Evolutionary conservation across 2,113 vertebrate genomes (phyloP), one percentile per base, ranked within the genome.

Genomic region (Muntiacus reevesi): DNA sequence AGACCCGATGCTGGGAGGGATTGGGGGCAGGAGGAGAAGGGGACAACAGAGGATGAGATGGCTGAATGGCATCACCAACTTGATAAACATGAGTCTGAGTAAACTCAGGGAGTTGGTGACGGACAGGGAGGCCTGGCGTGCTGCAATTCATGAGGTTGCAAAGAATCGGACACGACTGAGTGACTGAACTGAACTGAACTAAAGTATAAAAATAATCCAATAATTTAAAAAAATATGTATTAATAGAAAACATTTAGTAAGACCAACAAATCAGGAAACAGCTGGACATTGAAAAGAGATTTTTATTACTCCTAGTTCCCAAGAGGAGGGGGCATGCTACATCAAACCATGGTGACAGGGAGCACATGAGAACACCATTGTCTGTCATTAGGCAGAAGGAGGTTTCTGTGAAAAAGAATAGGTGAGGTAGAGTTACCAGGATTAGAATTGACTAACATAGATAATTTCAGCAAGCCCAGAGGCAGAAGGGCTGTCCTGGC

Each of bases 401-500:
- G 17, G 30, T n/a, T 94, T 33, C n/a, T 87, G 1, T 47, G 5
- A 19, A 7, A 71, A 74, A 23, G 15, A 7, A 17, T 33, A 40
- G 17, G 2, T 50, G 17, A 74, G 28, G 45, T 16, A 36, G 33
- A 3, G 15, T 82, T 25, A 64, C 7, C 2, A 74, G 33, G 33
- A 45, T 40, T 45, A 43, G 27, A 21, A 23, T 0, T 15, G 45
- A 1, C 28, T 54, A 11, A 5, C 5, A 59, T 8, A 30, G 62
- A 83, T 40, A 45, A 74, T 21, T 45, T 87, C 30, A 10, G 50
- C 57, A 78, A 40, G 40, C 5, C 86, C 14, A 84, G 13, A 5
- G 1, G 23, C 7, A 55, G 0, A 43, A 28, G 1, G 6, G 28
- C 8, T 40, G 2, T 8, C 45, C 10, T 14, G 71, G 16, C 55